These are phyloP conservation scores for Chaetodon trifasciatus DNA, from an alignment of 2,797 vertebrate genomes.

Conservation along the genomic window DNA sequence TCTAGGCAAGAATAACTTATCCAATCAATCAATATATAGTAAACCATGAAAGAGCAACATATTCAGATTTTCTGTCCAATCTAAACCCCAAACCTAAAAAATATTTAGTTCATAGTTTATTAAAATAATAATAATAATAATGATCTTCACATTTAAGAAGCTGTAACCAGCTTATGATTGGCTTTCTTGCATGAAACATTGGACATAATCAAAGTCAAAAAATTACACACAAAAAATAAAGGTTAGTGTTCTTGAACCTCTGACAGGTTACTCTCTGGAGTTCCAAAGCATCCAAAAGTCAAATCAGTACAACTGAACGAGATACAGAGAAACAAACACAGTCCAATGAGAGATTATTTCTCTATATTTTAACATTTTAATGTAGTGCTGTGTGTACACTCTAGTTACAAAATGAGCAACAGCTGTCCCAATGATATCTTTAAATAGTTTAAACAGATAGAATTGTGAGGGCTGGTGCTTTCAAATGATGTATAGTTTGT, in stretches of 20 bases:
- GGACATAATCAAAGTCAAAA: background rate
- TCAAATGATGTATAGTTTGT: no score
- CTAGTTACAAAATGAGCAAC: background rate
- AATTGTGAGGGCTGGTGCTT: no score
- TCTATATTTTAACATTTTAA: background rate
- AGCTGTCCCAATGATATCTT: background rate
- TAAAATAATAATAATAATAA: no score
- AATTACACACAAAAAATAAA: background rate
- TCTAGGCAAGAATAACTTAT: background rate
- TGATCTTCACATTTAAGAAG: background rate
- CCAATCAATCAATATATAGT: background rate
- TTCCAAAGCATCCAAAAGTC: no score
- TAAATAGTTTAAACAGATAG: background rate
- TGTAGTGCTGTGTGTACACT: background rate
- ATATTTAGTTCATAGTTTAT: no score
- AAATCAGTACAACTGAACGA: no score
- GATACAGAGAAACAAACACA: no score
- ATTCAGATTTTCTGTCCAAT: background rate
- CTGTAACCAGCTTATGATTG: background rate
- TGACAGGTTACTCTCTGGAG: no score
- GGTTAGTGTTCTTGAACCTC: background rate
- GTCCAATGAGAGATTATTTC: no score
- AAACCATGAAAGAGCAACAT: background rate
- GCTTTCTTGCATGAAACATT: background rate
- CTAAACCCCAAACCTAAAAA: no score